Evolutionary conservation across 2,113 vertebrate genomes (phyloP).

Genomic region (Corynorhinus townsendii): DNA sequence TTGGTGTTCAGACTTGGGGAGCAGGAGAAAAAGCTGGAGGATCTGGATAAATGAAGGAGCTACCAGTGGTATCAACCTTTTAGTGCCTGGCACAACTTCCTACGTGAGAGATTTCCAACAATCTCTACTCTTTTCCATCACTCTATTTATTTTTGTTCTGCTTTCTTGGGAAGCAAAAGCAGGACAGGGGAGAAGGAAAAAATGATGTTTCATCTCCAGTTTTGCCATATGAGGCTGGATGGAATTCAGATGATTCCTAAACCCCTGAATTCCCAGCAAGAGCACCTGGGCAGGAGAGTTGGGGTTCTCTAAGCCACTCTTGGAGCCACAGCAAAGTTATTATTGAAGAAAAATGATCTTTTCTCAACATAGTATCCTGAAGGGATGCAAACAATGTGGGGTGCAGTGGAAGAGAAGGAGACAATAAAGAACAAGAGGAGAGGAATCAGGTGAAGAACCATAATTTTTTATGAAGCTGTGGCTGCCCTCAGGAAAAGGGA

Average conservation of each 20-base stretch:
- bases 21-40: not conserved
- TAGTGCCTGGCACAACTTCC: not conserved
- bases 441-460: not conserved
- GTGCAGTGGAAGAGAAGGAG: not conserved
- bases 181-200: not conserved
- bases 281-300: not conserved
- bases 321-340: not conserved
- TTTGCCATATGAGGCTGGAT: not conserved
- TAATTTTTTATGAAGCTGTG: not conserved
- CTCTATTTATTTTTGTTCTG: slow-evolving; percentile 27
- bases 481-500: not conserved
- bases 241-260: not conserved
- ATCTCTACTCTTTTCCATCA: not conserved
- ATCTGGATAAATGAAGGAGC: not conserved
- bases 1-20: not conserved
- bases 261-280: not conserved
- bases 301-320: not conserved
- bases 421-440: not conserved
- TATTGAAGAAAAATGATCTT: not conserved
- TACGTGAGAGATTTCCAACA: not conserved
- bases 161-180: slow-evolving; percentile 15
- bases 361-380: not conserved
- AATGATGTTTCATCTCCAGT: not conserved
- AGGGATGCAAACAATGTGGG: not conserved
- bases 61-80: not conserved